Base-by-base conservation (phyloP, 2,888 invertebrate genomes). In the Troglohyphantes excavatus region DNA sequence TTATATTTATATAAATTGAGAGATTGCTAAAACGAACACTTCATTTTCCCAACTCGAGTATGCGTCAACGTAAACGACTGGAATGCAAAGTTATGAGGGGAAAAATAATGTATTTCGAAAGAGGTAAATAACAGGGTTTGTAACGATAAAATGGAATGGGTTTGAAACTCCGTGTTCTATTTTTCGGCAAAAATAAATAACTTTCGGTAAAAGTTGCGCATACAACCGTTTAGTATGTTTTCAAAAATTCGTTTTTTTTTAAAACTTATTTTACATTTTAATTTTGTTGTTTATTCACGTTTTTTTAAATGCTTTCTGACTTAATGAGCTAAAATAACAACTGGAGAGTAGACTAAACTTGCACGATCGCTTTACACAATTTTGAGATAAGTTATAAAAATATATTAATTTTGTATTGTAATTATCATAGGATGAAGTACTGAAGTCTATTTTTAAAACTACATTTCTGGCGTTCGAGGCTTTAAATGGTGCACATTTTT, bases 31-130 rank as follows among this genome's bases (percentile, higher is more conserved):
- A 53, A 11, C n/a, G 53, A 6, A 53, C 53, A 5, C 53, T 53
- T 13, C 13, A 53, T 53, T 53, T n/a, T 33, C 33, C 33, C 33
- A 9, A 33, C 33, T 3, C 9, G 33, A 6, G 33, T 33, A 9
- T 53, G n/a, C 1, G 53, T 17, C 53, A 17, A 53, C 2, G 53
- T 53, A 53, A 53, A 53, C 53, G 53, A 11, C 13, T 53, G n/a
- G n/a, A 53, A 53, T 53, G 53, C 53, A 53, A 53, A 53, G 53
- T 53, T 53, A n/a, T 53, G 17, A 53, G n/a, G n/a, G n/a, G 53
- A 53, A 53, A 53, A 53, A n/a, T 11, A 17, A 53, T 53, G 46
- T 13, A 17, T 17, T 17, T 46, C 2, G 53, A 53, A 53, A n/a
- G 53, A n/a, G 53, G 53, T 2, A 53, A 53, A 53, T 53, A 53